These are phyloP conservation scores for Amblyjoppa fuscipennis DNA, from an alignment of 2,888 invertebrate genomes.

Conservation along the genomic window DNA sequence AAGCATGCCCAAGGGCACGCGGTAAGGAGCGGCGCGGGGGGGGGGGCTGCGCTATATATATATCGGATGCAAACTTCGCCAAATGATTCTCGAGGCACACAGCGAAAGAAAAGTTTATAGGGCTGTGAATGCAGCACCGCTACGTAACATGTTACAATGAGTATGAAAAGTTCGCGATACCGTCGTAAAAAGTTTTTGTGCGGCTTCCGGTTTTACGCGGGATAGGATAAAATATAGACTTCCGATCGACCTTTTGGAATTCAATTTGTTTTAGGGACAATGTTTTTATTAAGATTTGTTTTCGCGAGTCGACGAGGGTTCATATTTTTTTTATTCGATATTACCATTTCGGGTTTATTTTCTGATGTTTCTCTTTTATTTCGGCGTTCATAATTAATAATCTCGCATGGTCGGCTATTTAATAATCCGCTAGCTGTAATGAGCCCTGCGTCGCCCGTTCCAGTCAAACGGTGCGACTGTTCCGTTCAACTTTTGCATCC, in stretches of 20 bases:
- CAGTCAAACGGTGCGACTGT: neutral
- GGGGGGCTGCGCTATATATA: constrained; percentile 3
- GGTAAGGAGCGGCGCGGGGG: neutral
- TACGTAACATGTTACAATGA: constrained; percentile 35
- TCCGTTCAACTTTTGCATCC: neutral
- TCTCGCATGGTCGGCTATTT: neutral
- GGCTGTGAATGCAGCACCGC: constrained; percentile 16
- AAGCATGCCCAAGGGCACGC: constrained; percentile 31
- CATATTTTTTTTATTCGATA: neutral
- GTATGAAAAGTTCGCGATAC: constrained; percentile 43
- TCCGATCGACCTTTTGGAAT: neutral
- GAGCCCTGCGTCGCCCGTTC: neutral
- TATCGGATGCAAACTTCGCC: constrained; percentile 29
- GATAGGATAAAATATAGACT: neutral
- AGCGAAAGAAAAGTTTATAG: constrained; percentile 43
- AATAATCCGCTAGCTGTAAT: neutral
- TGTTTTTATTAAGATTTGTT: too few relatives aligned
- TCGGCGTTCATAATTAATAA: neutral
- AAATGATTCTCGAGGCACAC: constrained; percentile 20
- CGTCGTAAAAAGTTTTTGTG: neutral
- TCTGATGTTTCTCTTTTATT: neutral
- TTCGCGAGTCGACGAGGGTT: neutral
- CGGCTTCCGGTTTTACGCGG: neutral
- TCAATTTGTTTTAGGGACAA: neutral
- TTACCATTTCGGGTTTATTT: neutral